Conservation (phyloP, 2,113 vertebrate genomes). For the Phrynocephalus versicolor region DNA sequence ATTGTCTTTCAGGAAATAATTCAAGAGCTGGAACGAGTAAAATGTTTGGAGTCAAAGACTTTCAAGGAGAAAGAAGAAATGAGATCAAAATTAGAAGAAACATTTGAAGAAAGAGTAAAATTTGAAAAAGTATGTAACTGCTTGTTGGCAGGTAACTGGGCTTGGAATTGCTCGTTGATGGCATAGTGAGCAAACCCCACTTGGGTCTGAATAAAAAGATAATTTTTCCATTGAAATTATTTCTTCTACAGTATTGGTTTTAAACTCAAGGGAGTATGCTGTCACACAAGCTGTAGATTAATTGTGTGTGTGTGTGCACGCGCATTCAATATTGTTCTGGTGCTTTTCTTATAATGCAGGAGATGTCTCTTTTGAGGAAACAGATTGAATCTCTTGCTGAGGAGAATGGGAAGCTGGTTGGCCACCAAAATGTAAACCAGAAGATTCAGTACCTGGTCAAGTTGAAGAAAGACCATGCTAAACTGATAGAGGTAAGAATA, state of each 20-base stretch:
- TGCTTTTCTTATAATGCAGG: slow-evolving; percentile 72
- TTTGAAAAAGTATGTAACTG: slow-evolving; percentile 64
- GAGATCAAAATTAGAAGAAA: slow-evolving; percentile 77
- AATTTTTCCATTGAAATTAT: not conserved
- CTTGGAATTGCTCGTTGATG: not conserved
- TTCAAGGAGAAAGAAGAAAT: slow-evolving; percentile 81
- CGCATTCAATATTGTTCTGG: not conserved
- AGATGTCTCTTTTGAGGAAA: slow-evolving; percentile 83
- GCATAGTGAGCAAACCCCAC: too few species aligned
- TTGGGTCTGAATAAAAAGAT: not conserved
- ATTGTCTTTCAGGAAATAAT: slow-evolving; percentile 48
- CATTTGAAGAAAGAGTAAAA: slow-evolving; percentile 75
- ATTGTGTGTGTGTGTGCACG: not conserved
- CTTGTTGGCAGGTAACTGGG: not conserved
- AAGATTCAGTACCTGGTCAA: slow-evolving; percentile 96
- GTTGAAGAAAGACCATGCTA: slow-evolving; percentile 89
- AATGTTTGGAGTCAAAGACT: slow-evolving; percentile 74
- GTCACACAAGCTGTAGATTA: not conserved
- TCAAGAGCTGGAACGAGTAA: slow-evolving; percentile 72
- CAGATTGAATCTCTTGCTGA: slow-evolving; percentile 85
- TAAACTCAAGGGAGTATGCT: not conserved
- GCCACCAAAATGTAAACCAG: slow-evolving; percentile 93
- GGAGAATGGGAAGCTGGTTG: slow-evolving; percentile 93
- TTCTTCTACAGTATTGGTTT: not conserved
- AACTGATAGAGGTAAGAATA: slow-evolving; percentile 84